Evolutionary conservation across 2,113 vertebrate genomes (phyloP).

Genomic region (Cottus gobio): DNA sequence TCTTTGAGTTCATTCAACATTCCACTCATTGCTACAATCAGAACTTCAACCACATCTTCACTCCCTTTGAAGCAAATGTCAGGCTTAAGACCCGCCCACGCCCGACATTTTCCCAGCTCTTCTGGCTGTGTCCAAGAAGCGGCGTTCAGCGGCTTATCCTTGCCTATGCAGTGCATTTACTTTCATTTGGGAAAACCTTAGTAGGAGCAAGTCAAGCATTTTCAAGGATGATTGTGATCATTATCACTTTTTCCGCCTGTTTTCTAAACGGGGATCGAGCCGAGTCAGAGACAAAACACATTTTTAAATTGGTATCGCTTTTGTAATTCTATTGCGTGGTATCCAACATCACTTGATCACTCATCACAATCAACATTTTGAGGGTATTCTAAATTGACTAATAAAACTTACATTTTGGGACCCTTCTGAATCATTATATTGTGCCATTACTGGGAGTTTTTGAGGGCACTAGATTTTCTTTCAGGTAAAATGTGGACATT

Average conservation of each 20-base stretch:
- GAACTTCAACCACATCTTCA: conserved; percentile 33
- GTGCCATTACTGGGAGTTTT: neutral
- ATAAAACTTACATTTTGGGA: neutral
- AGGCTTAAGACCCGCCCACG: conserved; percentile 41
- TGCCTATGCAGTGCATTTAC: conserved; percentile 79
- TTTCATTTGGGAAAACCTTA: conserved; percentile 57
- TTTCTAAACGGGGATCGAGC: conserved; percentile 39
- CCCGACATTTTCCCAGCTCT: conserved; percentile 24
- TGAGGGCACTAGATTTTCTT: neutral
- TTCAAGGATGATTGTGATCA: conserved; percentile 33
- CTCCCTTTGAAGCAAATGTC: conserved; percentile 53
- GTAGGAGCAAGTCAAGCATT: conserved; percentile 46
- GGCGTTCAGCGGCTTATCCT: conserved; percentile 60
- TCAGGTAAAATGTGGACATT: neutral
- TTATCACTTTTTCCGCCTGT: conserved; percentile 6
- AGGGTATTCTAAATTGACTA: neutral
- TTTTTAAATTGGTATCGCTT: neutral
- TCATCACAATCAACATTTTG: neutral
- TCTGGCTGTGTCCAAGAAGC: conserved; percentile 55
- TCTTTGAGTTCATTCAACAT: conserved; percentile 62
- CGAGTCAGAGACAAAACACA: neutral
- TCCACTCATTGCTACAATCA: conserved; percentile 68
- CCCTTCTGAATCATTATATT: neutral
- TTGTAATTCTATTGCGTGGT: neutral
- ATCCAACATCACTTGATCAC: neutral